These are phyloP conservation scores for Lontra canadensis DNA, from an alignment of 2,113 vertebrate genomes.

Conservation along the genomic window DNA sequence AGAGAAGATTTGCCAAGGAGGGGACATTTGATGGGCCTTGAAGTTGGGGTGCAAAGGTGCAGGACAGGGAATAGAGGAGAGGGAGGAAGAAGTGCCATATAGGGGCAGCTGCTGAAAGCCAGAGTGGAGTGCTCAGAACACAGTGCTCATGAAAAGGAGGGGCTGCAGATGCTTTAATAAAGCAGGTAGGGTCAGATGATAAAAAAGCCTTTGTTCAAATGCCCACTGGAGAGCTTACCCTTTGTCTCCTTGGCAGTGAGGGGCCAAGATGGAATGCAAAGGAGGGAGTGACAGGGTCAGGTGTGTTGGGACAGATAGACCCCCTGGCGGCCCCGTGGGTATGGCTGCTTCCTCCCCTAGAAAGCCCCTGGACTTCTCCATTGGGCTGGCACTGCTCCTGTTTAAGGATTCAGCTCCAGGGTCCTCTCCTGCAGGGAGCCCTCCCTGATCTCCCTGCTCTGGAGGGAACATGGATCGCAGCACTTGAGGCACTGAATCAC, in stretches of 20 bases:
- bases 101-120: neutral
- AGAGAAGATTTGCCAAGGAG: neutral
- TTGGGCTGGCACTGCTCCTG: neutral
- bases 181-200: neutral
- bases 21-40: neutral
- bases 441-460: neutral
- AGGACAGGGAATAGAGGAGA: neutral
- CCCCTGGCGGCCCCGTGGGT: neutral
- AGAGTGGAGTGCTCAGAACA: neutral
- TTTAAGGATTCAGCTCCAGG: neutral
- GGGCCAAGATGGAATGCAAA: neutral
- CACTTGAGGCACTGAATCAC: accelerated
- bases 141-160: neutral
- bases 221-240: neutral
- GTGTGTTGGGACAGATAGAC: neutral
- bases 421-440: neutral
- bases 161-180: neutral
- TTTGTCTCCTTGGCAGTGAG: neutral
- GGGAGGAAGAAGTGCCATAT: accelerated
- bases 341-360: neutral
- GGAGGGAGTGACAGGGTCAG: neutral
- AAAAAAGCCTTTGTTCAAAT: neutral
- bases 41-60: neutral
- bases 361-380: neutral
- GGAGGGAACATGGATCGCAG: neutral